These are phyloP conservation scores for Eclectus roratus DNA, from an alignment of 2,113 vertebrate species.

Conservation along the genomic window DNA sequence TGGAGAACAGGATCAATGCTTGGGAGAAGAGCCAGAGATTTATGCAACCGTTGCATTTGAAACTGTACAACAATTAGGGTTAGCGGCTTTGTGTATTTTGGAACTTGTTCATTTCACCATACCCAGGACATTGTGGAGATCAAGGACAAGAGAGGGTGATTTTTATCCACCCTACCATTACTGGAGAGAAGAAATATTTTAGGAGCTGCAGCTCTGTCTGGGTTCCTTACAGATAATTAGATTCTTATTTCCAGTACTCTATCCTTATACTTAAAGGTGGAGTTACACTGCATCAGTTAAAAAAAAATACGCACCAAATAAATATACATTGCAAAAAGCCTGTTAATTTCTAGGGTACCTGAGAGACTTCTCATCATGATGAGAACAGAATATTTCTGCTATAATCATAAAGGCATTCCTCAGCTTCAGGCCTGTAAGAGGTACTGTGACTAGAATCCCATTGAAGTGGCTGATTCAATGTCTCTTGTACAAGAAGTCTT, in stretches of 20 bases:
- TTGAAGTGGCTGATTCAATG: not conserved
- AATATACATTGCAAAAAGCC: not conserved
- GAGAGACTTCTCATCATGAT: not conserved
- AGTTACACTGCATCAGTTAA: not conserved
- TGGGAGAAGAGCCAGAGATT: slow-evolving; percentile 31
- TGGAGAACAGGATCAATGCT: slow-evolving; percentile 2
- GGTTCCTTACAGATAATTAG: not conserved
- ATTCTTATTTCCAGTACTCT: not conserved
- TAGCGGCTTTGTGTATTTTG: not conserved
- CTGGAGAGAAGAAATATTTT: not conserved
- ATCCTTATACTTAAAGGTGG: not conserved
- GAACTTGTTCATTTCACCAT: not conserved
- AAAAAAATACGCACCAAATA: not conserved
- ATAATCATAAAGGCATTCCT: not conserved
- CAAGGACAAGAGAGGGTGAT: slow-evolving; percentile 17
- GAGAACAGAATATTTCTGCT: not conserved
- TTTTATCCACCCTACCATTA: not conserved
- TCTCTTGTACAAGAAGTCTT: not conserved
- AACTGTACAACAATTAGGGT: slow-evolving; percentile 1
- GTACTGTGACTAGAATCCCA: not conserved
- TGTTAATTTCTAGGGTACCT: not conserved
- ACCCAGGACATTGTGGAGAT: not conserved
- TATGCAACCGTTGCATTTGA: slow-evolving; percentile 4
- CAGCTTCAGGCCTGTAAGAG: not conserved
- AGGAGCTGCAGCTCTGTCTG: not conserved